A percentile compares a stretch with the other conserved stretches of the same genome.
Evolutionary conservation across 2,113 vertebrate genomes (phyloP).

Genomic region (Hepsetus odoe): DNA sequence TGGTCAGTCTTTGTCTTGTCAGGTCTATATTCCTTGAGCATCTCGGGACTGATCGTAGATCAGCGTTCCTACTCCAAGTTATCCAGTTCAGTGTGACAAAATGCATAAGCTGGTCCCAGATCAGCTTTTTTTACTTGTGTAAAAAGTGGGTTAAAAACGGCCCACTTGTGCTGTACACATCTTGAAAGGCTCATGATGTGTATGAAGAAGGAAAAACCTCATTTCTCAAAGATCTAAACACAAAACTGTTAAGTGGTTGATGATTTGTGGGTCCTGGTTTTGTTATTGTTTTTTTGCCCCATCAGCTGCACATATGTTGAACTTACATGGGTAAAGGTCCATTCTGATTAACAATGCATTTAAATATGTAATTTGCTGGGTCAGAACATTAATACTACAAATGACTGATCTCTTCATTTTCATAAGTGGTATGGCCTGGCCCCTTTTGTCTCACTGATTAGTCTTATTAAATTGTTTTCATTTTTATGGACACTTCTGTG

Average conservation of each 20-base stretch:
- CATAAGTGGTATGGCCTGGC: conserved; percentile 12
- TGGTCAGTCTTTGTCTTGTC: background rate
- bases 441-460: conserved; percentile 4
- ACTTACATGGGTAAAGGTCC: conserved; percentile 15
- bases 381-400: background rate
- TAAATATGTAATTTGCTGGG: conserved; percentile 17
- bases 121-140: background rate
- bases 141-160: background rate
- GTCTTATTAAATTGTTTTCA: conserved; percentile 34
- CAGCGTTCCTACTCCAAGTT: no score
- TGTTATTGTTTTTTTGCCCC: conserved; percentile 17
- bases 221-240: conserved; percentile 7
- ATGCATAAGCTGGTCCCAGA: background rate
- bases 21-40: background rate
- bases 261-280: background rate
- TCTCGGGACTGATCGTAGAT: no score
- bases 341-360: conserved; percentile 29
- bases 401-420: background rate
- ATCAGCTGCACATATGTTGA: conserved; percentile 44
- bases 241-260: conserved; percentile 3
- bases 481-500: conserved; percentile 34
- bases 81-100: background rate
- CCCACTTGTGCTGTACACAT: background rate
- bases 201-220: background rate
- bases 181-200: conserved; percentile 1